Evolutionary conservation across 2,113 vertebrate species (phyloP), one percentile per base, ranked within the genome.

Genomic region (Pimephales promelas): DNA sequence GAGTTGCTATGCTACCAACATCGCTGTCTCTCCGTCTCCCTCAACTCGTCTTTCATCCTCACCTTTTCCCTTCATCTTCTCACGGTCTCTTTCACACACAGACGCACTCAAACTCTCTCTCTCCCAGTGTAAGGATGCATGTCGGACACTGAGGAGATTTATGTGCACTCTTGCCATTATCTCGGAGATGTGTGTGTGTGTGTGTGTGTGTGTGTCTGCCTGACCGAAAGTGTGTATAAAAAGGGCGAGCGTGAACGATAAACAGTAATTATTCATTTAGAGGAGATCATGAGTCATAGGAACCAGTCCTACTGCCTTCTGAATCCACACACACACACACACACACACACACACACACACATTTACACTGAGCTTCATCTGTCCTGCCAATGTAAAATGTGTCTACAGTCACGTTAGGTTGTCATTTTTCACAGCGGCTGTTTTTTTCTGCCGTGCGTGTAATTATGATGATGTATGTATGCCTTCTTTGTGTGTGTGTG

Each of bases 251-350:
- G 59, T 83, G 61, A 77, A 82, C 81, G 84, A 66, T 84, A 88
- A 86, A 88, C 87, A 88, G 83, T 75, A 79, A 86, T 88, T 86
- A 84, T 86, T 86, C 78, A 88, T 88, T 88, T 84, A 82, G 76
- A 88, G n/a, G 70, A 79, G 74, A 86, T 88, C 82, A 88, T 88
- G 79, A 86, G 86, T 85, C 86, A 84, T 82, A 85, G 64, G 26
- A 88, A 84, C 57, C 59, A 79, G 87, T 86, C 72, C 61, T 78
- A 64, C 81, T 64, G 59, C 84, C 84, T 85, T 85, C 72, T 84
- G 31, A 85, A 81, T 79, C 62, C 73, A 54, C 59, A 68, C 84
- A 76, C 77, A 77, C 61, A 78, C 61, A n/a, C n/a, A n/a, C n/a
- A n/a, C n/a, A n/a, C n/a, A n/a, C n/a, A n/a, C 73, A 54, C 59